phyloP scores from a whole-genome alignment of 2,797 vertebrate genomes.

The Miichthys miiuy region DNA sequence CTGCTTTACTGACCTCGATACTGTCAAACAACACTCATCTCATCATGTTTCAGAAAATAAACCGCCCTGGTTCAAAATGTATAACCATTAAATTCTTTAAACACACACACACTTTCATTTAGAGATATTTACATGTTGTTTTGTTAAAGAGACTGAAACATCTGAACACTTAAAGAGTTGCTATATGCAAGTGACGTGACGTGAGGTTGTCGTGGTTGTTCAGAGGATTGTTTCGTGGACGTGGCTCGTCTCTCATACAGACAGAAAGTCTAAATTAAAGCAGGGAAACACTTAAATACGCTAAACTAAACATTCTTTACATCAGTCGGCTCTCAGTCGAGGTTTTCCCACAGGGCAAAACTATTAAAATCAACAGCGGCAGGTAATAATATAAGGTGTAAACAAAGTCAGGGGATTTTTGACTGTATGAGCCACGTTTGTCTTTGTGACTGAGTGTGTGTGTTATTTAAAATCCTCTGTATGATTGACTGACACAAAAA shows the following conservation, averaged over 20 bases:
- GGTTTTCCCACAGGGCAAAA: not conserved
- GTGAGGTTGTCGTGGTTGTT: constrained; percentile 69
- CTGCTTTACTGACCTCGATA: not conserved
- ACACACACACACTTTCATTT: constrained; percentile 16
- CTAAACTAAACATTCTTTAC: constrained; percentile 29
- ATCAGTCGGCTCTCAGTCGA: constrained; percentile 18
- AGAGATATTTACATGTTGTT: constrained; percentile 50
- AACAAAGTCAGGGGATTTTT: not conserved
- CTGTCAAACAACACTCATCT: not conserved
- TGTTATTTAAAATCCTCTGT: constrained; percentile 14
- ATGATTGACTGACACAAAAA: constrained; percentile 37
- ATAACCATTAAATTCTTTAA: constrained; percentile 40
- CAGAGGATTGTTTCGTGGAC: constrained; percentile 32
- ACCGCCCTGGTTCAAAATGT: constrained; percentile 27
- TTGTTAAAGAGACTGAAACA: constrained; percentile 27
- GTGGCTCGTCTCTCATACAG: constrained; percentile 10
- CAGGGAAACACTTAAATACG: constrained; percentile 9
- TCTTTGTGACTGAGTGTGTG: not conserved
- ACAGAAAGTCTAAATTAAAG: constrained; percentile 15
- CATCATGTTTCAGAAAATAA: constrained; percentile 43
- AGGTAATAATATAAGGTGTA: not conserved
- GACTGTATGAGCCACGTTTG: constrained; percentile 1
- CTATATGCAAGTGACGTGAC: constrained; percentile 21
- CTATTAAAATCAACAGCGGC: not conserved
- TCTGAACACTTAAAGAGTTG: constrained; percentile 21